phyloP scores from a whole-genome alignment of 2,113 vertebrate genomes.

The Saimiri boliviensis region DNA sequence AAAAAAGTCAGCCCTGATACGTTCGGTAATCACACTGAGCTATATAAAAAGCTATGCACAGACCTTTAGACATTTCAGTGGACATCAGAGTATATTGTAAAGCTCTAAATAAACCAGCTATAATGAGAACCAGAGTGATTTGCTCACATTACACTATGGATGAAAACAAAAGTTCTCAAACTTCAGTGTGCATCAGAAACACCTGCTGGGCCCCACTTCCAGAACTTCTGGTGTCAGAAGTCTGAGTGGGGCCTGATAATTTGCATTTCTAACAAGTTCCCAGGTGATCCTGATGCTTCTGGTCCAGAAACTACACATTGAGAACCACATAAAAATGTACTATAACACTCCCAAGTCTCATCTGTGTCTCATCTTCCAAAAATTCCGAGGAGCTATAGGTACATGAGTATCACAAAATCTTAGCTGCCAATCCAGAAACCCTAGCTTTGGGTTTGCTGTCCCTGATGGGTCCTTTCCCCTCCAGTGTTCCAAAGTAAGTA shows the following conservation, averaged over 20 bases:
- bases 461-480: neutral
- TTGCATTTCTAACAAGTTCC: neutral
- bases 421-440: neutral
- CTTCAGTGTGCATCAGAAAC: neutral
- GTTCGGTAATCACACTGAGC: neutral
- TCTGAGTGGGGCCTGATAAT: neutral
- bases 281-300: neutral
- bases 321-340: neutral
- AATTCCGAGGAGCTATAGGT: neutral
- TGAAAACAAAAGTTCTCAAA: slow-evolving; percentile 22
- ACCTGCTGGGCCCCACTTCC: neutral
- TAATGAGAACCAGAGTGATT: neutral
- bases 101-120: neutral
- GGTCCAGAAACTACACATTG: neutral
- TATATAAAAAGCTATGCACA: neutral
- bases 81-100: neutral
- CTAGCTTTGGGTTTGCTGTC: neutral
- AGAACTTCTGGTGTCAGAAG: neutral
- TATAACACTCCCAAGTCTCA: neutral
- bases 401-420: neutral
- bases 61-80: neutral
- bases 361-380: neutral
- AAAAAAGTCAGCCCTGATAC: neutral
- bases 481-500: neutral
- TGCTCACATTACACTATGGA: neutral